Conservation (phyloP, 2,113 vertebrate species). For the Plecotus auritus region DNA sequence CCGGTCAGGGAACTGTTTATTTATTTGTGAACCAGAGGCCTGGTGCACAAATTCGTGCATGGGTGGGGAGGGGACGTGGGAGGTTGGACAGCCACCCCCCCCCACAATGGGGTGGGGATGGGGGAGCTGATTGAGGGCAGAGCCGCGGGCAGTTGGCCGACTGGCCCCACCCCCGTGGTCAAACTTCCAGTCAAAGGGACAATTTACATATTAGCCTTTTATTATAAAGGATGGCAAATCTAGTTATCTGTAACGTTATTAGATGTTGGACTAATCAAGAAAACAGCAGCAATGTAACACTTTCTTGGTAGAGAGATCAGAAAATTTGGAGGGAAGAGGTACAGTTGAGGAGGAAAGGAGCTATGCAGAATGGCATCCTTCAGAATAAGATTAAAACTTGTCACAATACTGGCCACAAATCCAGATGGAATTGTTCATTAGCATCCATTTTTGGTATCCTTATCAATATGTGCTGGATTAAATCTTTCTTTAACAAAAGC, state of each 20-base stretch:
- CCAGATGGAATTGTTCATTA: constrained; percentile 39
- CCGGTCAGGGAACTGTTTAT: too few species aligned
- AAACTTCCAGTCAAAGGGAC: too few species aligned
- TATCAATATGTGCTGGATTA: constrained; percentile 40
- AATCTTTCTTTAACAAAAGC: constrained; percentile 35
- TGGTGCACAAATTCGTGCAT: too few species aligned
- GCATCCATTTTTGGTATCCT: constrained; percentile 28
- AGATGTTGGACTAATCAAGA: background rate
- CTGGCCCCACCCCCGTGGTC: too few species aligned
- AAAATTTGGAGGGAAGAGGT: background rate
- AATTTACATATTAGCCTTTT: too few species aligned
- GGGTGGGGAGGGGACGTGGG: too few species aligned
- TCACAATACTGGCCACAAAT: constrained; percentile 23
- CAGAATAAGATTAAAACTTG: constrained; percentile 27
- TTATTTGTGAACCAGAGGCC: too few species aligned
- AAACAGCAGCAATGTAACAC: background rate
- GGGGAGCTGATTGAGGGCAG: too few species aligned
- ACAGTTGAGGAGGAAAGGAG: background rate
- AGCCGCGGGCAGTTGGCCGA: too few species aligned
- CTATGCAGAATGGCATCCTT: background rate
- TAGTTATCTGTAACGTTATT: constrained; percentile 26
- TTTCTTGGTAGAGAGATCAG: constrained; percentile 12
- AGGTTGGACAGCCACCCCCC: too few species aligned
- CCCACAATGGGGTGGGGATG: too few species aligned
- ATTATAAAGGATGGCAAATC: background rate